Percentiles rank a stretch among this genome's conserved stretches.
These are phyloP conservation scores for Otocyon megalotis DNA, from an alignment of 2,113 vertebrate species.

Conservation along the genomic window DNA sequence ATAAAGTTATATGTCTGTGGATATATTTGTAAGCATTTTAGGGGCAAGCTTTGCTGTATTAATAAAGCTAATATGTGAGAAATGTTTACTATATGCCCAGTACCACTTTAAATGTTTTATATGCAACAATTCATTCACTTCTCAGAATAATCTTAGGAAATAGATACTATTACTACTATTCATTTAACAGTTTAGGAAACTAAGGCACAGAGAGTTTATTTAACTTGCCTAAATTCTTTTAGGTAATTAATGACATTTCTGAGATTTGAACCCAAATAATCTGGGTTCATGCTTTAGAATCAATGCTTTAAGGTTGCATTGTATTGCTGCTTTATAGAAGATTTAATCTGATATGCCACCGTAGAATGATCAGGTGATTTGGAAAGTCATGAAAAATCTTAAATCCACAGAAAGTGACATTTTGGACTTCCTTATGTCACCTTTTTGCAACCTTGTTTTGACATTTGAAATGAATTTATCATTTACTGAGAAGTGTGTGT, in stretches of 20 bases:
- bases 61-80: neutral
- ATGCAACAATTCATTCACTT: neutral
- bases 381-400: neutral
- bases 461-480: constrained; percentile 1
- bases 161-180: neutral
- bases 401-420: neutral
- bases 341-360: neutral
- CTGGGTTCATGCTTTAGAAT: neutral
- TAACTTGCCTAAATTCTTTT: neutral
- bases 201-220: neutral
- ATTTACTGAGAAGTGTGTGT: neutral
- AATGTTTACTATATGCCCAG: neutral
- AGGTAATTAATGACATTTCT: neutral
- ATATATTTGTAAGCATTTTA: neutral
- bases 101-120: neutral
- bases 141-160: neutral
- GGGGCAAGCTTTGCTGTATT: neutral
- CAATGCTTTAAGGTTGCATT: neutral
- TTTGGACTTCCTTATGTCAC: neutral
- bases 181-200: neutral
- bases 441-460: neutral
- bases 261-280: neutral
- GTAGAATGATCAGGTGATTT: neutral
- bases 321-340: neutral
- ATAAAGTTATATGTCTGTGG: neutral